Evolutionary conservation across 2,113 vertebrate species (phyloP).

Genomic region (Vulpes ferrilata): DNA sequence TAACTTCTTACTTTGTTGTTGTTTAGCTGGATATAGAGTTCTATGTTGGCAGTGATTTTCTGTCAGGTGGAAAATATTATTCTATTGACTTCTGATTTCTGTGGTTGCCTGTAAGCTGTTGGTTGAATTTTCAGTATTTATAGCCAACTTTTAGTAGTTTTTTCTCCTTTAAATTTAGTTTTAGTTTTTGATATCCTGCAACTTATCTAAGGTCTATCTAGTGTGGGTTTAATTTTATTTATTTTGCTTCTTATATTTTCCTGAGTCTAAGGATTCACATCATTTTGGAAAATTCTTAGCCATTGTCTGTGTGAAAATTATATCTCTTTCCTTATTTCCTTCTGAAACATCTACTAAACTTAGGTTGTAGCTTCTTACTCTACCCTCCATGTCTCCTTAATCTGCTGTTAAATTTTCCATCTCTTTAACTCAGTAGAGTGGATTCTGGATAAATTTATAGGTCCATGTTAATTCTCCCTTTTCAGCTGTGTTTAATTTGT

Average conservation of each 20-base stretch:
- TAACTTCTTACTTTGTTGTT: neutral
- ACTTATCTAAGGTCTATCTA: neutral
- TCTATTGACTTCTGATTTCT: neutral
- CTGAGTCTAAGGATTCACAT: neutral
- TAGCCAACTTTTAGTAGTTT: neutral
- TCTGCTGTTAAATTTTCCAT: neutral
- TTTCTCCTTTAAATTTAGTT: neutral
- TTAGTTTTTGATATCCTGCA: neutral
- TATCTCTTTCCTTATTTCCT: neutral
- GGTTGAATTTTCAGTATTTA: neutral
- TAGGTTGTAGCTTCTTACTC: neutral
- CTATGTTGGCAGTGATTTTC: neutral
- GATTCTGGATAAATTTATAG: slow-evolving; percentile 27
- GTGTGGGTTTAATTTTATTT: slow-evolving; percentile 25
- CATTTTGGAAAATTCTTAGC: slow-evolving; percentile 16
- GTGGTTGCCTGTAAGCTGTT: neutral
- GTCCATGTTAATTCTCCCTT: neutral
- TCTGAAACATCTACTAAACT: neutral
- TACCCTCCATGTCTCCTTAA: neutral
- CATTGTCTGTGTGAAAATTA: neutral
- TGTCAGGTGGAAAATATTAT: neutral
- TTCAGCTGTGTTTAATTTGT: neutral
- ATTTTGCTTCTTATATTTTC: neutral
- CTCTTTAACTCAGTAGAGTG: neutral
- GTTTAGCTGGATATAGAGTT: neutral